Conservation (phyloP, 1,140 invertebrate genomes). For the Neodiprion lecontei region DNA sequence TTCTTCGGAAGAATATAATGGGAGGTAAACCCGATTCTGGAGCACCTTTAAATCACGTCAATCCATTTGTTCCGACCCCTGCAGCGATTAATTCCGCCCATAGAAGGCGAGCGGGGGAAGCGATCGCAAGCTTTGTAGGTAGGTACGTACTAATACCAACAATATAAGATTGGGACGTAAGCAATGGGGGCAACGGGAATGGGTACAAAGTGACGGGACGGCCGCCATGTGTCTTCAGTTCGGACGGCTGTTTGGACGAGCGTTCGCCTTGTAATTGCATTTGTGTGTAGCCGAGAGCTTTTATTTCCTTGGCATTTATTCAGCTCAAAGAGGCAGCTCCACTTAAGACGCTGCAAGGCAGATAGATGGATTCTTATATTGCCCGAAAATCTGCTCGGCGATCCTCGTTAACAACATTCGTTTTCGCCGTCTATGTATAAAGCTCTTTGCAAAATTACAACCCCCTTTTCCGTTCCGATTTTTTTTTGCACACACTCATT, state of each 20-base stretch:
- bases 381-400: slow-evolving; percentile 10
- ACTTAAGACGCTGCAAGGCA: slow-evolving; percentile 37
- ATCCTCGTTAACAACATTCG: slow-evolving; percentile 15
- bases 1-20: too few relatives aligned
- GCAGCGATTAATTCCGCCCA: too few relatives aligned
- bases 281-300: slow-evolving; percentile 48
- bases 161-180: not conserved
- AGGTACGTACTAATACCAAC: too few relatives aligned
- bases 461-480: too few relatives aligned
- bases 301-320: slow-evolving; percentile 50
- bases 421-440: slow-evolving; percentile 24
- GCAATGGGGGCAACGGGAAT: not conserved
- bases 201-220: not conserved
- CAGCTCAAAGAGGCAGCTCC: slow-evolving; percentile 46
- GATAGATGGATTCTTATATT: slow-evolving; percentile 41
- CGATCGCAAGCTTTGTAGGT: not conserved
- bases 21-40: too few relatives aligned
- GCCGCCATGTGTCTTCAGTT: not conserved
- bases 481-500: too few relatives aligned
- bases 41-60: too few relatives aligned
- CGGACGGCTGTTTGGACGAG: slow-evolving; percentile 1
- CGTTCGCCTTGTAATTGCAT: slow-evolving; percentile 45
- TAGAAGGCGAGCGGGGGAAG: too few relatives aligned
- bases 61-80: too few relatives aligned
- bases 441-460: too few relatives aligned